Percentiles rank a stretch among this genome's conserved stretches.
These are phyloP conservation scores for Psittacula echo DNA, from an alignment of 2,797 vertebrate genomes.

Conservation along the genomic window DNA sequence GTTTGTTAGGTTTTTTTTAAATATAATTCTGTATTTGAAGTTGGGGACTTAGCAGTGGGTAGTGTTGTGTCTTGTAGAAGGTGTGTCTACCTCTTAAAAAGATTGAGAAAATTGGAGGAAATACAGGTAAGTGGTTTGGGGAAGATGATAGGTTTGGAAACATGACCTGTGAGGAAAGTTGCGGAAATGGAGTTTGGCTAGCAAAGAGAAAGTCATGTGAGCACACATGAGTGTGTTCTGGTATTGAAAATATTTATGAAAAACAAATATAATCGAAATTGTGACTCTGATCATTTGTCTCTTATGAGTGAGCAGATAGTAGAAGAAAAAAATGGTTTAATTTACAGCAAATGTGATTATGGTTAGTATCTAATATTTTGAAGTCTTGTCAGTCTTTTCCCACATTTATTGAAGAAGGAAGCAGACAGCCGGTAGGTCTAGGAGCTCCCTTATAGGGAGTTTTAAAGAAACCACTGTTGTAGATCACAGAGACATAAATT, in stretches of 20 bases:
- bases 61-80: background rate
- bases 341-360: background rate
- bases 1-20: rapidly evolving
- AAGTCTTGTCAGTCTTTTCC: background rate
- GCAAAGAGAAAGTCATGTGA: background rate
- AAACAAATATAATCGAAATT: background rate
- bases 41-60: background rate
- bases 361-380: background rate
- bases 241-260: background rate
- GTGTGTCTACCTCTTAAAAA: background rate
- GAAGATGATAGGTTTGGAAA: background rate
- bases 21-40: background rate
- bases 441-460: background rate
- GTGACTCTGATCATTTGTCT: background rate
- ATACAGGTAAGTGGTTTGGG: background rate
- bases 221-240: background rate
- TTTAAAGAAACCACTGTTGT: background rate
- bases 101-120: background rate
- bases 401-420: background rate
- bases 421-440: background rate
- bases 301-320: background rate
- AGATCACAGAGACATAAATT: background rate
- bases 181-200: background rate
- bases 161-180: background rate
- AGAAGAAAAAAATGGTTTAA: background rate